Evolutionary conservation across 2,113 vertebrate genomes (phyloP).

Genomic region (Patagioenas fasciata): DNA sequence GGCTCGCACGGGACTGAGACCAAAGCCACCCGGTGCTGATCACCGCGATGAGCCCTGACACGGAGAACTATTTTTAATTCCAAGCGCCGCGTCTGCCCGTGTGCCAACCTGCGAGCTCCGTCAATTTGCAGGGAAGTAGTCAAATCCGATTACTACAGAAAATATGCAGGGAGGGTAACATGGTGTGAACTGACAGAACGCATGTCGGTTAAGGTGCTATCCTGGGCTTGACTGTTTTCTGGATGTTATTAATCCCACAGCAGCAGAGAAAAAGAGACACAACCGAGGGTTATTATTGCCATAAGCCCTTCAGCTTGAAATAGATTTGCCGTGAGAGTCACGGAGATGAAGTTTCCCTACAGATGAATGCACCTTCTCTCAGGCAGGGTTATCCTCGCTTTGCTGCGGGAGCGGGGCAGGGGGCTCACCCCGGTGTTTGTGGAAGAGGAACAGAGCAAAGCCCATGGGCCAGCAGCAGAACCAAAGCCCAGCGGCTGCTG

Average conservation of each 20-base stretch:
- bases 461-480: background rate
- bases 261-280: background rate
- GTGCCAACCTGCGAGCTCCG: background rate
- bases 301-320: background rate
- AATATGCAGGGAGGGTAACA: slow-evolving; percentile 7
- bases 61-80: slow-evolving; percentile 1
- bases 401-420: background rate
- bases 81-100: background rate
- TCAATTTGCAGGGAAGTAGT: background rate
- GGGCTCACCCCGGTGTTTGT: fast-evolving
- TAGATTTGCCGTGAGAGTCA: background rate
- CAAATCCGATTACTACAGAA: background rate
- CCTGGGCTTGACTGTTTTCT: background rate
- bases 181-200: slow-evolving; percentile 19
- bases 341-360: background rate
- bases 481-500: no score
- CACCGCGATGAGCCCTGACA: background rate
- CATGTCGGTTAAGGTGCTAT: background rate
- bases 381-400: background rate
- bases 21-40: background rate
- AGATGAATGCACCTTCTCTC: background rate
- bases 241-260: slow-evolving; percentile 20
- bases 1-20: background rate
- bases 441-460: background rate
- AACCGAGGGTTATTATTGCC: background rate